Conservation (phyloP, 2,797 vertebrate species). For the Fratercula arctica region DNA sequence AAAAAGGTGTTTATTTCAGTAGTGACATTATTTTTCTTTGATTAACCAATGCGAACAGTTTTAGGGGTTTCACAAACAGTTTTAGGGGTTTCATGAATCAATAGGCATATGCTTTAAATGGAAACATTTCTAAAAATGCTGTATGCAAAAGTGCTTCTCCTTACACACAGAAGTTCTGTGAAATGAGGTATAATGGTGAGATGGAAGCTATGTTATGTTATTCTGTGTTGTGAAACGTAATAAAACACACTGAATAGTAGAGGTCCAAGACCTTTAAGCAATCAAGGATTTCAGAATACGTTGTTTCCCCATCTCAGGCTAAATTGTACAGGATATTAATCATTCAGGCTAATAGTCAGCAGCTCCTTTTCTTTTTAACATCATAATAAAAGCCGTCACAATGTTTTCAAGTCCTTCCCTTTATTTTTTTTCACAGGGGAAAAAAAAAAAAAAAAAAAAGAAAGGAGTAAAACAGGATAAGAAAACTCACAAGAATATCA, state of each 20-base stretch:
- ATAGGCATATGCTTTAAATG: not conserved
- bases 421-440: not conserved
- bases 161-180: not conserved
- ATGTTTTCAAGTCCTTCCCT: not conserved
- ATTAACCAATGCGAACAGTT: slow-evolving; percentile 10
- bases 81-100: not conserved
- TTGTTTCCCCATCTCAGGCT: not conserved
- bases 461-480: not conserved
- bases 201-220: not conserved
- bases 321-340: not conserved
- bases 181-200: not conserved
- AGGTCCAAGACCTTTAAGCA: not conserved
- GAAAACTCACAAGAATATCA: not conserved
- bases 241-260: not conserved
- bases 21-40: not conserved
- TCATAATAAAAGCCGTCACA: not conserved
- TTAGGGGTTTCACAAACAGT: not conserved
- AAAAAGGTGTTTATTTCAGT: not conserved
- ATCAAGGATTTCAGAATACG: not conserved
- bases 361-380: not conserved
- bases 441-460: not conserved
- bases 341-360: not conserved
- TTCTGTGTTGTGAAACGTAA: not conserved
- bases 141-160: not conserved
- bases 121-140: not conserved